A percentile compares a stretch with the other conserved stretches of the same genome.
These are phyloP conservation scores for Lycaon pictus DNA, from an alignment of 2,113 vertebrate species.

Conservation along the genomic window DNA sequence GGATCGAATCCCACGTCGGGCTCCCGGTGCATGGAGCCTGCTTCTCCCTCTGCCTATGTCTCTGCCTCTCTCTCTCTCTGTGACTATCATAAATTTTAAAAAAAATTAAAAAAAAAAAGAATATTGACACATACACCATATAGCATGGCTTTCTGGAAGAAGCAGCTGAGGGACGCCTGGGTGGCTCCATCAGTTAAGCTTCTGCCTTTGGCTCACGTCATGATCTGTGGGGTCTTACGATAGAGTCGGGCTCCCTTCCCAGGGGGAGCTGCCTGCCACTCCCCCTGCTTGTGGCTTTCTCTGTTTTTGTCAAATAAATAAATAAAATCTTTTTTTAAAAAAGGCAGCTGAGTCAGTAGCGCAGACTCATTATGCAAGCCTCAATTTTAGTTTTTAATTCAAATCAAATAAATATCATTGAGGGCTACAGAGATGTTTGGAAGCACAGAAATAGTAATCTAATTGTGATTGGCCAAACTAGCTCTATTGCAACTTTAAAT, in stretches of 20 bases:
- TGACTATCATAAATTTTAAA: no score
- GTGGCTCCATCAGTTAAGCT: no score
- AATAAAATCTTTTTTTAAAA: background rate
- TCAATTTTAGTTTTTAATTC: background rate
- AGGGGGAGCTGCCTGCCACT: no score
- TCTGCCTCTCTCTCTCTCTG: no score
- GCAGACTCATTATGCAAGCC: background rate
- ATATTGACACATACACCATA: background rate
- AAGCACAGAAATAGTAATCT: background rate
- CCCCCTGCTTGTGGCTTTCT: no score
- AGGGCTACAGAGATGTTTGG: background rate
- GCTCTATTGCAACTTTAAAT: background rate
- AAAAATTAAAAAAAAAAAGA: background rate
- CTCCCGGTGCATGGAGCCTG: no score
- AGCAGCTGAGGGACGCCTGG: background rate
- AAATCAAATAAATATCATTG: background rate
- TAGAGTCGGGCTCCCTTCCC: no score
- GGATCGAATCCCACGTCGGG: no score
- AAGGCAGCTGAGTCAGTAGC: background rate
- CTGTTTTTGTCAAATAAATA: no score
- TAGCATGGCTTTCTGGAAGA: background rate
- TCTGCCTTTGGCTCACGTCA: no score
- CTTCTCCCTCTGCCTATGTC: no score
- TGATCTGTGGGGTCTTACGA: no score
- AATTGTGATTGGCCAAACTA: background rate